Evolutionary conservation across 2,797 vertebrate genomes (phyloP), one percentile per base, ranked within the genome.

Genomic region (Cryptoblepharus egeriae): DNA sequence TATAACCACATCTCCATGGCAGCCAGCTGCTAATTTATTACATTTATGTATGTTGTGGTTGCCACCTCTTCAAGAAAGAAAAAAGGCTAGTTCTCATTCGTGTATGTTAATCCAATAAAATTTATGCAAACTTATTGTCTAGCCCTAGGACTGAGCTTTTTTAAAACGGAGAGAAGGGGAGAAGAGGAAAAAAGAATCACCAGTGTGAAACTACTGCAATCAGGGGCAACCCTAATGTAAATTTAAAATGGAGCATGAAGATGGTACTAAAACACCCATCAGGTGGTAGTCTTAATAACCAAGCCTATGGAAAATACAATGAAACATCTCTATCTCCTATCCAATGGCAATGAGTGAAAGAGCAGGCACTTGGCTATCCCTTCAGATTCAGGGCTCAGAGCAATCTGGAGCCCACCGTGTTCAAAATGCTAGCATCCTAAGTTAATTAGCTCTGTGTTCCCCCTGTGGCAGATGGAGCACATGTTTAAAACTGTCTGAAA

Each of bases 11-110:
- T 79, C 82, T 84, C 82, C 77, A 84, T 84, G 82, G 77, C 82
- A 84, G 82, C 82, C 76, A 79, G 52, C 71, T 84, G 77, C 77
- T 84, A 84, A 84, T 84, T 69, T 84, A 84, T 84, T 84, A 75
- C 82, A 73, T 84, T 74, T 84, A 84, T 84, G 77, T 79, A 69
- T 74, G 72, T 84, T 84, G 76, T 79, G 70, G 82, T 79, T 84
- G 70, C 82, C 76, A 84, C 63, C 55, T 78, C 69, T 74, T 84
- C 70, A 75, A 61, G 55, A 67, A 42, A 72, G 37, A 28, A 57
- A 69, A 61, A 42, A 70, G 39, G 49, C 30, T 55, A 45, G 39
- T 37, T 45, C 63, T 79, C 70, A 60, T 79, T 79, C 24, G n/a
- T 79, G 32, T 77, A 63, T 79, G 63, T 79, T 79, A 75, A 79